A percentile compares a stretch with the other conserved stretches of the same genome.
Conservation (phyloP, 1,140 invertebrate genomes). For the Drosophila virilis region DNA sequence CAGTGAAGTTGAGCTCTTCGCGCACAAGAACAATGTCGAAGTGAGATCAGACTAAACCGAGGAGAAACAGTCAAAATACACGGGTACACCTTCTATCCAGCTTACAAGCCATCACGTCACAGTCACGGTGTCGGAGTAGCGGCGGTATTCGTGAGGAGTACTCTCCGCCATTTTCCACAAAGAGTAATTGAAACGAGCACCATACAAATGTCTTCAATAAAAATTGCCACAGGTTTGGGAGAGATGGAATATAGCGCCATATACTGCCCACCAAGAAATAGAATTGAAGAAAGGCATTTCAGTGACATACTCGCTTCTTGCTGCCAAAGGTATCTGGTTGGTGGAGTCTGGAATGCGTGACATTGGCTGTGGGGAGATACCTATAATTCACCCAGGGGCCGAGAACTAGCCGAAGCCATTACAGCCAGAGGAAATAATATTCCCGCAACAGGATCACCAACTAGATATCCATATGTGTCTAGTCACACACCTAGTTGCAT, state of each 20-base stretch:
- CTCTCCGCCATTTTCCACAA: slow-evolving; percentile 37
- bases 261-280: slow-evolving; percentile 31
- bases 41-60: slow-evolving; percentile 23
- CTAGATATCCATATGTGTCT: too few relatives aligned
- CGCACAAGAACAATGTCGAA: not conserved
- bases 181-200: slow-evolving; percentile 14
- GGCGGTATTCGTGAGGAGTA: slow-evolving; percentile 25
- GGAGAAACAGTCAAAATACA: slow-evolving; percentile 4
- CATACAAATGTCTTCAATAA: slow-evolving; percentile 33
- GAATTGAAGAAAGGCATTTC: slow-evolving; percentile 33
- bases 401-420: too few relatives aligned
- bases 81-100: slow-evolving; percentile 31
- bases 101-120: not conserved
- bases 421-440: too few relatives aligned
- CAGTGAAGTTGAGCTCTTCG: too few relatives aligned
- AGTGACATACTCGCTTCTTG: slow-evolving; percentile 12
- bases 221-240: slow-evolving; percentile 18
- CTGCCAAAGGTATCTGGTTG: slow-evolving; percentile 23
- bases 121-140: too few relatives aligned
- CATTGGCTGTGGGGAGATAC: too few relatives aligned
- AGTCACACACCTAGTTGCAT: too few relatives aligned
- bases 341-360: too few relatives aligned
- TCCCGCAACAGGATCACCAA: too few relatives aligned
- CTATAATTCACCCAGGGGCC: too few relatives aligned
- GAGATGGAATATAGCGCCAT: slow-evolving; percentile 13